phyloP scores from a whole-genome alignment of 1,140 invertebrate genomes.

The Heliconius congener region DNA sequence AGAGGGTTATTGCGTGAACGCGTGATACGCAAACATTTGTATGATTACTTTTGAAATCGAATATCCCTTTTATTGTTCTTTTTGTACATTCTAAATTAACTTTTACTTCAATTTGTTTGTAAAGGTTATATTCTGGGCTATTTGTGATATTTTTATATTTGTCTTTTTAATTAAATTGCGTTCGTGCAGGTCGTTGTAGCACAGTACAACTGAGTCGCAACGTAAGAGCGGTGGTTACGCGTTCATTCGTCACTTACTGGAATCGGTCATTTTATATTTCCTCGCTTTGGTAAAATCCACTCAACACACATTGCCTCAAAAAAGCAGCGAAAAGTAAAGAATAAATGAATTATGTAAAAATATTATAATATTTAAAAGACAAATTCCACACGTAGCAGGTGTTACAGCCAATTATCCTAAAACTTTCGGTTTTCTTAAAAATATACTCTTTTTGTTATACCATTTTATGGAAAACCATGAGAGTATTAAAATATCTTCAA shows the following conservation, averaged over 20 bases:
- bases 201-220: no score
- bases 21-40: not conserved
- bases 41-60: slow-evolving; percentile 6
- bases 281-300: no score
- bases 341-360: no score
- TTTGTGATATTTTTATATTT: not conserved
- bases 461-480: not conserved
- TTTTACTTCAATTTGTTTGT: not conserved
- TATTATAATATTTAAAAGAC: not conserved
- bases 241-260: no score
- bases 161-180: not conserved
- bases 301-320: not conserved
- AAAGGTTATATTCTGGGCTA: not conserved
- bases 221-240: no score
- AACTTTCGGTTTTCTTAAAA: not conserved
- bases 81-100: not conserved
- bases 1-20: slow-evolving; percentile 1
- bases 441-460: not conserved
- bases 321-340: not conserved
- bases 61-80: not conserved
- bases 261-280: no score
- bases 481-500: not conserved
- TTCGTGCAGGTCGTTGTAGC: no score
- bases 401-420: not conserved
- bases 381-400: not conserved